A percentile compares a stretch with the other conserved stretches of the same genome.
phyloP scores from a whole-genome alignment of 2,797 vertebrate genomes.

The Poeciliopsis gracilis region DNA sequence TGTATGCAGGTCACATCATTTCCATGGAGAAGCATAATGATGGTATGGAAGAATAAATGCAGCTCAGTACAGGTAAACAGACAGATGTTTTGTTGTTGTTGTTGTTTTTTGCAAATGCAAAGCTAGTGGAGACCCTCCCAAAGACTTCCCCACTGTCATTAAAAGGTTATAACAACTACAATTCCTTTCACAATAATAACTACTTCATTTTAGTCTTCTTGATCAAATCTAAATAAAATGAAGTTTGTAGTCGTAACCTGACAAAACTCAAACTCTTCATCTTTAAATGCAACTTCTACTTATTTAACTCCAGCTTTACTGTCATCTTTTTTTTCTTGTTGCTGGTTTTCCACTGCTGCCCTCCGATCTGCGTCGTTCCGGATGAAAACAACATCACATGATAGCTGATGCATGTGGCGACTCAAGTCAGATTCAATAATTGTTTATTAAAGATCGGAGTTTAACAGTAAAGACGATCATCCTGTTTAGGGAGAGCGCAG shows the following conservation, averaged over 20 bases:
- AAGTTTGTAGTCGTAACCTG: not conserved
- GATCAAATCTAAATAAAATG: not conserved
- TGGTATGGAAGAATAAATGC: not conserved
- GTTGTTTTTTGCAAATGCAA: not conserved
- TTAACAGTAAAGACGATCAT: not conserved
- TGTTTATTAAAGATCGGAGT: slow-evolving; percentile 1
- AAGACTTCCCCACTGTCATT: not conserved
- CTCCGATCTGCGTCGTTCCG: slow-evolving; percentile 41
- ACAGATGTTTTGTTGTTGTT: not conserved
- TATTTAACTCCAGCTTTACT: not conserved
- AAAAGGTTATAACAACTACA: not conserved
- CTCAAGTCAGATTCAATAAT: slow-evolving; percentile 40
- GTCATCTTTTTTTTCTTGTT: not conserved
- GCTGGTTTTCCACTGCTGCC: not conserved
- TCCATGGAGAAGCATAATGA: not conserved
- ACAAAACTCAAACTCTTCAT: not conserved
- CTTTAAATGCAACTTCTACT: not conserved
- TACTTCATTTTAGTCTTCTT: not conserved
- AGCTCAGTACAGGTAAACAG: not conserved
- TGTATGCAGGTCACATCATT: not conserved
- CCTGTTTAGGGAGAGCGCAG: not conserved
- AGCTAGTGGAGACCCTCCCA: not conserved
- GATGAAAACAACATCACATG: slow-evolving; percentile 63
- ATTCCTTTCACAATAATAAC: not conserved
- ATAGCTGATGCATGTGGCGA: slow-evolving; percentile 67